Conservation (phyloP, 2,888 invertebrate species). For the Biston stratarius region DNA sequence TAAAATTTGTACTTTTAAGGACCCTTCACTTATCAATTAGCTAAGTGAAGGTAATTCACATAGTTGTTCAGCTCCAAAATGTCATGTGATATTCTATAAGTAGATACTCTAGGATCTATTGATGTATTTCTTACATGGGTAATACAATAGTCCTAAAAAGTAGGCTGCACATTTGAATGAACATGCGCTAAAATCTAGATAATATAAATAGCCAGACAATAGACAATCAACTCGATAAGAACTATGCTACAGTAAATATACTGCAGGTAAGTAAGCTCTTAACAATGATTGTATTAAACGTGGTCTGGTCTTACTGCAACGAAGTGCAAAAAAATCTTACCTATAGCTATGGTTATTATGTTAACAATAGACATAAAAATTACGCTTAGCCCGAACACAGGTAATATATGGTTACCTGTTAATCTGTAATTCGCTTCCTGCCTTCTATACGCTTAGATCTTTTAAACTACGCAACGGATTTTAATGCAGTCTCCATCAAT, state of each 20-base stretch:
- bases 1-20: too few relatives aligned
- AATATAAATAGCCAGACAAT: neutral
- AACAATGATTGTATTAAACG: neutral
- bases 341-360: too few relatives aligned
- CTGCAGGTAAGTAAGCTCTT: neutral
- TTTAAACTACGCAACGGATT: too few relatives aligned
- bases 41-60: conserved; percentile 19
- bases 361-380: too few relatives aligned
- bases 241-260: conserved; percentile 6
- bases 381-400: too few relatives aligned
- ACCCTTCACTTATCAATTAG: conserved; percentile 14
- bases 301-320: too few relatives aligned
- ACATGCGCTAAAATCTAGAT: conserved; percentile 33
- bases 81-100: conserved; percentile 13
- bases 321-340: too few relatives aligned
- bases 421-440: too few relatives aligned
- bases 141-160: conserved; percentile 49
- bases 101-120: conserved; percentile 8
- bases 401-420: too few relatives aligned
- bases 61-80: conserved; percentile 27
- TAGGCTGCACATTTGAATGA: conserved; percentile 61
- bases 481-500: too few relatives aligned
- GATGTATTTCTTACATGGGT: conserved; percentile 45
- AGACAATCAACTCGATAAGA: conserved; percentile 1
- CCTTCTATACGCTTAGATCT: too few relatives aligned